Percentiles rank a stretch among this genome's conserved stretches.
These are phyloP conservation scores for Sphecodes monilicornis DNA, from an alignment of 2,888 invertebrate genomes.

Conservation along the genomic window DNA sequence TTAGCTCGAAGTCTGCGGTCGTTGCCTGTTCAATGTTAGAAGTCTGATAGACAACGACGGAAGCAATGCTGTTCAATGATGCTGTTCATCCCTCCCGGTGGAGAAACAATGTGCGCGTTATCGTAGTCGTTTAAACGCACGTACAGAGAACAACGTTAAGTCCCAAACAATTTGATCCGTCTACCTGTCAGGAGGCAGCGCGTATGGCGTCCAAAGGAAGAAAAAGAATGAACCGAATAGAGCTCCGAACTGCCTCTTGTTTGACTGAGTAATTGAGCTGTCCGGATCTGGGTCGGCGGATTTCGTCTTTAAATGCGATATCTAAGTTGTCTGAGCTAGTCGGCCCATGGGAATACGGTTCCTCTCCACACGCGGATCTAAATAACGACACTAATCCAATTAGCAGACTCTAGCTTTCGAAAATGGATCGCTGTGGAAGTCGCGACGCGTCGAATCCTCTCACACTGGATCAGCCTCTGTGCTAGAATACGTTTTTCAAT, in stretches of 20 bases:
- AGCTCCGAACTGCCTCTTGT: too few relatives aligned
- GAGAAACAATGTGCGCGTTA: conserved; percentile 31
- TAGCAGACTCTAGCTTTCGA: neutral
- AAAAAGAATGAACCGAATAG: neutral
- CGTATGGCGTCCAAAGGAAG: neutral
- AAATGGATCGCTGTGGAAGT: neutral
- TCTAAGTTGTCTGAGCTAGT: neutral
- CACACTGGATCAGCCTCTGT: neutral
- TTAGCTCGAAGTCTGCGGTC: neutral
- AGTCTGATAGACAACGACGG: neutral
- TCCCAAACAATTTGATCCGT: neutral
- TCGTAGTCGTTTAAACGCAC: neutral
- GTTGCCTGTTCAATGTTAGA: neutral
- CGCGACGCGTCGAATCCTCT: neutral
- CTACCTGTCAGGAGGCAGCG: neutral
- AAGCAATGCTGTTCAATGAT: neutral
- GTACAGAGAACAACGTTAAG: neutral
- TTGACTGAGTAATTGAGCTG: neutral
- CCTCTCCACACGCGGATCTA: neutral
- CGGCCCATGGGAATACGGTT: neutral
- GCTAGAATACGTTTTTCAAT: neutral
- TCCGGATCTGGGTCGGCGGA: neutral
- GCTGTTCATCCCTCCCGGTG: neutral
- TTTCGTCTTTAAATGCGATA: neutral
- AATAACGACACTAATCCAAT: neutral